Evolutionary conservation across 2,113 vertebrate species (phyloP), one percentile per base, ranked within the genome.

Genomic region (Panthera tigris): DNA sequence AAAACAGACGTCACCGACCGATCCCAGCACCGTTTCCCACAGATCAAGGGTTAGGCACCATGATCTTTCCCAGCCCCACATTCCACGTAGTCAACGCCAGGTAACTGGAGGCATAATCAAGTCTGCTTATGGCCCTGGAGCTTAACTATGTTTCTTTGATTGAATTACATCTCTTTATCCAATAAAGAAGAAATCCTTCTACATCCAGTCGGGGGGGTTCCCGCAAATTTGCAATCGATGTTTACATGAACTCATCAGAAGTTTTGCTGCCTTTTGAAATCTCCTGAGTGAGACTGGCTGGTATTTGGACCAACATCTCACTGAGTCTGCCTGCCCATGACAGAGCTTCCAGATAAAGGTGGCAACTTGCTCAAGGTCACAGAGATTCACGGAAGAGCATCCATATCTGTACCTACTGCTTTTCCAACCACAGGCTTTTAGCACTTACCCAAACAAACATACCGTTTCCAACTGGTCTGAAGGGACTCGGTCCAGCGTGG

Each of bases 11-110:
- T 86, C 48, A 23, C 73, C 4, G 23, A 4, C 6, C 2, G 0
- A 39, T 55, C 25, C 7, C n/a, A 14, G 39, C 2, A 1, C 65
- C 50, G 0, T 45, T 73, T 90, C 84, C 81, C 55, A 10, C 0
- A 5, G 14, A 16, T 29, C 19, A 27, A 78, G 45, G 68, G 5
- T n/a, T 3, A 52, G 31, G 15, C 23, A 16, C 50, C 21, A 2
- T 0, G 27, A 2, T 52, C 14, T 1, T 48, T 33, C 29, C 18
- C 1, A 0, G 5, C 33, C 21, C 1, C 18, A 3, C 19, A 11
- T 13, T 63, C 31, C 31, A 50, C 33, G 23, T 23, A 16, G 31
- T 57, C 33, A 31, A 8, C 1, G 0, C 25, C 55, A 10, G 31
- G 41, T 55, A 78, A 52, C 0, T 0, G 36, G 25, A 52, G 61